Conservation (phyloP, 2,797 vertebrate genomes). For the Rachycentron canadum region DNA sequence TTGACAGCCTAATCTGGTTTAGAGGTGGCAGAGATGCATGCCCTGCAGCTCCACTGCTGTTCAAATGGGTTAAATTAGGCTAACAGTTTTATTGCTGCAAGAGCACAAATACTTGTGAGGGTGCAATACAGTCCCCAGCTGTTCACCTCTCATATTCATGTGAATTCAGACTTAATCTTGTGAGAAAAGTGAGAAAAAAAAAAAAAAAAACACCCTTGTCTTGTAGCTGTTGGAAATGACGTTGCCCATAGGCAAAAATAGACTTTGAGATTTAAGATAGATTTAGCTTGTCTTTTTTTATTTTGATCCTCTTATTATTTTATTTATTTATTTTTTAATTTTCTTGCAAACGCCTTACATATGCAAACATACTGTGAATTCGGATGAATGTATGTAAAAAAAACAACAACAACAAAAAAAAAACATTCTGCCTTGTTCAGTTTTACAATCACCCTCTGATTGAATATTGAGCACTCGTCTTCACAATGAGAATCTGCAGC, state of each 20-base stretch:
- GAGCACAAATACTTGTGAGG: conserved; percentile 33
- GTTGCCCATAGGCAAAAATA: conserved; percentile 22
- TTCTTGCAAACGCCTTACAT: not conserved
- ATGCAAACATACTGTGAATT: conserved; percentile 3
- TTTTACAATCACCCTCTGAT: not conserved
- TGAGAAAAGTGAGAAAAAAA: too few relatives aligned
- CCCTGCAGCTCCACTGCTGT: conserved; percentile 54
- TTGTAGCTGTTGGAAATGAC: conserved; percentile 11
- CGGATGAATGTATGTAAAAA: not conserved
- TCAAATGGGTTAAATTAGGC: conserved; percentile 70
- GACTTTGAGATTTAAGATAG: conserved; percentile 13
- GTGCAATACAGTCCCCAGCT: conserved; percentile 41
- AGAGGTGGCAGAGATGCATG: conserved; percentile 64
- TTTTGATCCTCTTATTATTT: conserved; percentile 17
- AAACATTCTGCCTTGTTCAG: not conserved
- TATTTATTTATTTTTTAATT: not conserved
- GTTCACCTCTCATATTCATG: conserved; percentile 36
- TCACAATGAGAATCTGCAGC: conserved; percentile 11
- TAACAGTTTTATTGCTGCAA: conserved; percentile 60
- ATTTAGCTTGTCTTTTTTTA: conserved; percentile 5
- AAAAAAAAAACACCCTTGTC: conserved; percentile 25
- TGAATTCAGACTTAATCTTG: conserved; percentile 40
- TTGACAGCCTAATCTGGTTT: conserved; percentile 76
- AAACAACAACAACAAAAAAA: too few relatives aligned
- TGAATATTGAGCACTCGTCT: not conserved